A percentile compares a stretch with the other conserved stretches of the same genome.
These are phyloP conservation scores for Dicyrtomina minuta DNA, from an alignment of 2,888 invertebrate species.

Conservation along the genomic window DNA sequence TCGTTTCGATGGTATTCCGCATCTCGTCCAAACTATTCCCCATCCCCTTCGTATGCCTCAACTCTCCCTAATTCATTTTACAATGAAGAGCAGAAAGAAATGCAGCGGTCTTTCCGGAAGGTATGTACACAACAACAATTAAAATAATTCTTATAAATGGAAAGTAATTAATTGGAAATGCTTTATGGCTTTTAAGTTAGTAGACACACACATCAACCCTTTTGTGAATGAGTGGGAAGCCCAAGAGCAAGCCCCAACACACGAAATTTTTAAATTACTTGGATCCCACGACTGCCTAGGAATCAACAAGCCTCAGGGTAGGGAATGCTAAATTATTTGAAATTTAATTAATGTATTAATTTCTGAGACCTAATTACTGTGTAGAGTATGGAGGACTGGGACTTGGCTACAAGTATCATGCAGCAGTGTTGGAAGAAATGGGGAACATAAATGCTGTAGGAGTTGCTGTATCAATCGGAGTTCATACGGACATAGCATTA, in stretches of 20 bases:
- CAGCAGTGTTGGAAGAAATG: constrained; percentile 61
- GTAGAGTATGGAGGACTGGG: constrained; percentile 63
- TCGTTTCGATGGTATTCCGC: no score
- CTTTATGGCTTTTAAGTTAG: no score
- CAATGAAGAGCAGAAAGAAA: constrained; percentile 48
- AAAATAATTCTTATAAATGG: neutral
- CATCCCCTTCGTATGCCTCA: no score
- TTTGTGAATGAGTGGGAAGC: constrained; percentile 62
- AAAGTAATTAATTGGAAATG: constrained; percentile 12
- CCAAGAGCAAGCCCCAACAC: constrained; percentile 60
- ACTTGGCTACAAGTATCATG: constrained; percentile 60
- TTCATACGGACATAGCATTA: constrained; percentile 63
- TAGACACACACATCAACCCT: constrained; percentile 61
- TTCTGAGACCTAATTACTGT: no score
- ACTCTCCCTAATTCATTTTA: constrained; percentile 41
- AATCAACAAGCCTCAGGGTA: constrained; percentile 54
- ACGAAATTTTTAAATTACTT: constrained; percentile 60
- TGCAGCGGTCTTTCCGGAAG: constrained; percentile 48
- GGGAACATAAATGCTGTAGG: constrained; percentile 59
- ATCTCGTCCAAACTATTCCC: no score
- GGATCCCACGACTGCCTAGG: constrained; percentile 62
- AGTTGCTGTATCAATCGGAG: constrained; percentile 55
- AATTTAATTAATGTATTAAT: no score
- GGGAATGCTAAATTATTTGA: no score
- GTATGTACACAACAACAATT: constrained; percentile 31